phyloP scores from a whole-genome alignment of 2,888 invertebrate species.

The Spisula subtruncata region DNA sequence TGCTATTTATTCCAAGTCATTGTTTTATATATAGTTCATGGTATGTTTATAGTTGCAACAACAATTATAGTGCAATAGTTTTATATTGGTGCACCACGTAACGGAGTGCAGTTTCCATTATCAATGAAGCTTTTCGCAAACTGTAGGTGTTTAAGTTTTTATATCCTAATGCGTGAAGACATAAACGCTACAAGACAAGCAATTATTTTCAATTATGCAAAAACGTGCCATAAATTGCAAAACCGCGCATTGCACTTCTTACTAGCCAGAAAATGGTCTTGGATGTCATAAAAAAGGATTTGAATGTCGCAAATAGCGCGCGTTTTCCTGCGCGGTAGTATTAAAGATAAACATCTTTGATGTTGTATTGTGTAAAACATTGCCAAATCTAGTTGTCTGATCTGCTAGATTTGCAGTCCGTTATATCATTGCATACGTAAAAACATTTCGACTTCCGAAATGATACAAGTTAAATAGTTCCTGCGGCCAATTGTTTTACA shows the following conservation, averaged over 20 bases:
- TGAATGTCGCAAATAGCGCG: not conserved
- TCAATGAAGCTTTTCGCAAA: not conserved
- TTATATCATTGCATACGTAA: conserved; percentile 9
- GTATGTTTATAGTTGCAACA: too few species aligned
- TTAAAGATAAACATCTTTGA: not conserved
- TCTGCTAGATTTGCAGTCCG: too few species aligned
- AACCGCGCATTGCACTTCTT: not conserved
- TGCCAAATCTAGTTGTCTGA: not conserved
- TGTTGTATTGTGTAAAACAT: not conserved
- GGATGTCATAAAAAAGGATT: too few species aligned
- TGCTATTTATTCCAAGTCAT: too few species aligned
- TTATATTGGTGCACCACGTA: too few species aligned
- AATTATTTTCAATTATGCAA: not conserved
- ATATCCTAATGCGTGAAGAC: not conserved
- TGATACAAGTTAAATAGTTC: too few species aligned
- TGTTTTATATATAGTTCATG: too few species aligned
- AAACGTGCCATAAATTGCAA: not conserved
- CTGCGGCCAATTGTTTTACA: too few species aligned
- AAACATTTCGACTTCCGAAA: not conserved
- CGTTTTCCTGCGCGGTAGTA: not conserved
- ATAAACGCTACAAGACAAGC: not conserved
- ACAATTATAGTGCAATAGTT: too few species aligned
- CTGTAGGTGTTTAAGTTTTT: too few species aligned
- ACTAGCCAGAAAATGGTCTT: too few species aligned
- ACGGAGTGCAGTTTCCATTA: too few species aligned